phyloP scores from a whole-genome alignment of 2,113 vertebrate species.

The Taxidea taxus region DNA sequence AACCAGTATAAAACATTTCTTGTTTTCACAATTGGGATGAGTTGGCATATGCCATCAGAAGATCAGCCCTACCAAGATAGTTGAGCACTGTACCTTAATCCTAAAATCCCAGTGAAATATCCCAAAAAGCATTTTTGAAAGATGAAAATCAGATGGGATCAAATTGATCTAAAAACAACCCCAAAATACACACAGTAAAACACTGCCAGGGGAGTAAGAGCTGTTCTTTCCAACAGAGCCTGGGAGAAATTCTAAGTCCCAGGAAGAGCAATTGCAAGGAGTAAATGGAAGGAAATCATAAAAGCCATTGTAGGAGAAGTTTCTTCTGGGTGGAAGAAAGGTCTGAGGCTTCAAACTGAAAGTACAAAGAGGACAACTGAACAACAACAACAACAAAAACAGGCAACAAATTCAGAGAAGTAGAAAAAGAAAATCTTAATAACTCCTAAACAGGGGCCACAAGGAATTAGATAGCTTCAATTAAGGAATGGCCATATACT shows the following conservation, averaged over 20 bases:
- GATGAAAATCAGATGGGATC: background rate
- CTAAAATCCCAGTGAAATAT: background rate
- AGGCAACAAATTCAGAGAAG: background rate
- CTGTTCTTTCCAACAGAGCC: background rate
- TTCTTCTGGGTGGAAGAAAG: background rate
- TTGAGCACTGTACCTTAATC: background rate
- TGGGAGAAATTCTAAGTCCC: too few species aligned
- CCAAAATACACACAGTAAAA: background rate
- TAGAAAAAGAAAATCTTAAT: background rate
- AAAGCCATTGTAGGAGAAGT: background rate
- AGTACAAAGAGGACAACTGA: background rate
- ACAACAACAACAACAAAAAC: background rate
- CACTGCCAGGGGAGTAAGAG: accelerated
- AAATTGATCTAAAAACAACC: background rate
- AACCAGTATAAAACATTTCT: background rate
- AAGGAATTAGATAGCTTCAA: background rate
- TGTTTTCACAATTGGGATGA: background rate
- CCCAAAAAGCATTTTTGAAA: background rate
- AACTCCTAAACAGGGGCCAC: background rate
- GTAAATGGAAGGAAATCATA: background rate
- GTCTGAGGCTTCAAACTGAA: background rate
- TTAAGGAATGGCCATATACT: background rate
- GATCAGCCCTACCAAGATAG: background rate
- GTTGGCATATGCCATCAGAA: background rate
- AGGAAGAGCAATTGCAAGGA: background rate